phyloP scores from a whole-genome alignment of 1,140 invertebrate species.

The Reticulitermes speratus region DNA sequence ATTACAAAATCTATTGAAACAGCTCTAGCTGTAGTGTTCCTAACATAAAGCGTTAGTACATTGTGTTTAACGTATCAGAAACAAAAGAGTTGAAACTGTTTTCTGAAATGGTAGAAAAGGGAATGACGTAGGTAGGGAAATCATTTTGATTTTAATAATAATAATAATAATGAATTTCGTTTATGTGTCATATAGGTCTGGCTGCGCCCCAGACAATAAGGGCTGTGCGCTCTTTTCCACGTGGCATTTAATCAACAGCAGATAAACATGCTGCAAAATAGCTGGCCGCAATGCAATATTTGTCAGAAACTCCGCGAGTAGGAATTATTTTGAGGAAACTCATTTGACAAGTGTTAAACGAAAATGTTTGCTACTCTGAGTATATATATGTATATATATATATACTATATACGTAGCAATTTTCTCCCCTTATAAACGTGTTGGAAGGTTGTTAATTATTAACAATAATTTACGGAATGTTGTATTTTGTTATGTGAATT shows the following conservation, averaged over 20 bases:
- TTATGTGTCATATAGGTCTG: not conserved
- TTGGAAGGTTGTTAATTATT: conserved; percentile 3
- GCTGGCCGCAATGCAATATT: not conserved
- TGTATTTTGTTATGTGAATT: not conserved
- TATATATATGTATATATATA: not conserved
- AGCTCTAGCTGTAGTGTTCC: not conserved
- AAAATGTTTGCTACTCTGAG: not conserved
- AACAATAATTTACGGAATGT: conserved; percentile 16
- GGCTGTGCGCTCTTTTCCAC: not conserved
- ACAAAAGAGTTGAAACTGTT: conserved; percentile 10
- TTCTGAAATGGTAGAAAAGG: not conserved
- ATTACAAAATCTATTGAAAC: not conserved
- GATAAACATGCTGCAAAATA: not conserved
- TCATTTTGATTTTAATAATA: conserved; percentile 17
- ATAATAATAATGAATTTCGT: conserved; percentile 15
- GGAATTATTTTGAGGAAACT: conserved; percentile 8
- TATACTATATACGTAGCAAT: not conserved
- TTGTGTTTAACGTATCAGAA: not conserved
- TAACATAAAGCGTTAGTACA: not conserved
- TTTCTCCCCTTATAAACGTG: not conserved
- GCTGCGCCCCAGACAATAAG: not conserved
- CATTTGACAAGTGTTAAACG: conserved; percentile 13
- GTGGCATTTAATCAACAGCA: conserved; percentile 3
- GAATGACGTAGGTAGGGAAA: not conserved
- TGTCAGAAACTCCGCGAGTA: not conserved